Conservation (phyloP, 2,113 vertebrate genomes). For the Podocnemis expansa region DNA sequence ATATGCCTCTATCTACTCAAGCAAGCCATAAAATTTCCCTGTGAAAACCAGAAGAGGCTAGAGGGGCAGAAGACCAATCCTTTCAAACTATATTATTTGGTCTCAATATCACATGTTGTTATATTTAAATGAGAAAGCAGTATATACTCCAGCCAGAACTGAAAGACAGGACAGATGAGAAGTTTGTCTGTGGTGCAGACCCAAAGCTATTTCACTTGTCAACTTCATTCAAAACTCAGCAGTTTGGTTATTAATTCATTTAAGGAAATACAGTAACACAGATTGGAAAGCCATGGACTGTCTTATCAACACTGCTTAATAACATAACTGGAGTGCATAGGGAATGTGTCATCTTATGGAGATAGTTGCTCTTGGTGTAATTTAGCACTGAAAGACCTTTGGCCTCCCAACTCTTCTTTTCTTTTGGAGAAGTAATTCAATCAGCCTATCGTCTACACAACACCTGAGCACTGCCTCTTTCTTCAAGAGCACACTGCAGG, state of each 20-base stretch:
- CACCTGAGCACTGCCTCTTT: neutral
- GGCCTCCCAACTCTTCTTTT: neutral
- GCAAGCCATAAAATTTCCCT: neutral
- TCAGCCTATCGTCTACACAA: neutral
- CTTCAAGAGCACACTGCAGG: neutral
- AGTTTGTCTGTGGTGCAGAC: neutral
- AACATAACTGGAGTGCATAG: neutral
- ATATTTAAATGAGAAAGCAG: neutral
- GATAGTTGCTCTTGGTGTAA: slow-evolving; percentile 61
- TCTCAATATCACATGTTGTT: neutral
- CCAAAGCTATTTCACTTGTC: neutral
- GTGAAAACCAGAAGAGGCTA: neutral
- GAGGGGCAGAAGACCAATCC: neutral
- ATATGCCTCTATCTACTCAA: neutral
- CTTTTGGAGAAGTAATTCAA: slow-evolving; percentile 13
- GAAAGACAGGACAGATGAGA: neutral
- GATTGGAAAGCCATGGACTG: slow-evolving; percentile 11
- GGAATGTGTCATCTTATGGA: slow-evolving; percentile 43
- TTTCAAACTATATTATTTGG: neutral
- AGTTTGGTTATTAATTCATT: neutral
- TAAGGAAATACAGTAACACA: neutral
- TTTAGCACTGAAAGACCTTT: slow-evolving; percentile 42
- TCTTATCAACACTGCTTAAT: neutral
- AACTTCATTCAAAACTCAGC: neutral
- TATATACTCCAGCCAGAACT: neutral